Base-by-base conservation (phyloP, 2,797 vertebrate species). In the Malurus splendens region DNA sequence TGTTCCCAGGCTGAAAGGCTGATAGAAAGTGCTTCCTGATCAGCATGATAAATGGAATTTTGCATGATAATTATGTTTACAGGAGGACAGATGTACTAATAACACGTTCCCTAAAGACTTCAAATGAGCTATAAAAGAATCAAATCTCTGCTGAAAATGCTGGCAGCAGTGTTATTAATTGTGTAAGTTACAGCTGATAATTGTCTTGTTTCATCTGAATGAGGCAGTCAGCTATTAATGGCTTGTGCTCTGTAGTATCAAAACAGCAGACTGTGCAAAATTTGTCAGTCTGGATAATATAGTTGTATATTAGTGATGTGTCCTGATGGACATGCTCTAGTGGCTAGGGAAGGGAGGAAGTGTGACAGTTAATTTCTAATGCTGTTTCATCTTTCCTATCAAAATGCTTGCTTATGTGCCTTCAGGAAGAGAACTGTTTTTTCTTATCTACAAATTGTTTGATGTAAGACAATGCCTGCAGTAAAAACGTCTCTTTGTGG, bases 101-200 rank as follows among this genome's bases (percentile, higher is more conserved):
- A 86, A 88, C 68, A 92, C 0, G 3, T 88, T 50, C 89, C 91
- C 91, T 66, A 72, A 92, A 90, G 93, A 88, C 66, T 94, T 90
- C 25, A 77, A 90, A 78, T 80, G 77, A 91, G 73, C 92, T 93
- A 79, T 94, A 88, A 92, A 91, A 80, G 78, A 93, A 79, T 47
- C 60, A 78, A 87, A 80, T 95, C 82, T 91, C 66, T 44, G 59
- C 90, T 72, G 78, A 90, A 94, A 92, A 75, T 85, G 87, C 82
- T 93, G 91, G 90, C 92, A 94, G 89, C 88, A 87, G 86, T 90
- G 67, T 71, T 93, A 82, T 93, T 90, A 90, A 95, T 93, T 93
- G 87, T 93, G 86, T 76, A 76, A 92, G 90, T 93, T 95, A 90
- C 90, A 93, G 93, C 77, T 94, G 90, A 80, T 94, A 93, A 93